A percentile compares a stretch with the other conserved stretches of the same genome.
Conservation (phyloP, 2,888 invertebrate genomes). For the Margaritifera margaritifera region DNA sequence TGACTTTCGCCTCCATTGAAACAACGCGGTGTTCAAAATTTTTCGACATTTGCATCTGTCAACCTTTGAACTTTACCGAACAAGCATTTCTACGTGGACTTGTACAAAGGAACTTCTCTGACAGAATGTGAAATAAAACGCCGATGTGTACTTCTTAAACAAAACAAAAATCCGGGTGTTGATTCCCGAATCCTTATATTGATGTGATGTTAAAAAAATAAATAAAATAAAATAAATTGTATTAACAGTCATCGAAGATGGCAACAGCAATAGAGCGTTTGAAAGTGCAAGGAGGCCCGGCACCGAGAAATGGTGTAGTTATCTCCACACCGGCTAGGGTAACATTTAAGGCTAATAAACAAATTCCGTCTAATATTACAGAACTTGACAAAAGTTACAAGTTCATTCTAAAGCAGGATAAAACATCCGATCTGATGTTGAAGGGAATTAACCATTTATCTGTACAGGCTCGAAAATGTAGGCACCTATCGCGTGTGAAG, state of each 20-base stretch:
- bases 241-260: slow-evolving; percentile 7
- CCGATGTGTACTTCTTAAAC: too few relatives aligned
- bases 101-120: too few relatives aligned
- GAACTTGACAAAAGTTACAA: slow-evolving; percentile 38
- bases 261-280: slow-evolving; percentile 34
- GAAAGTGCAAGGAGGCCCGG: slow-evolving; percentile 41
- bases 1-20: too few relatives aligned
- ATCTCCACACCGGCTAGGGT: slow-evolving; percentile 25
- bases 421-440: slow-evolving; percentile 20
- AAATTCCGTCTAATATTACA: slow-evolving; percentile 5
- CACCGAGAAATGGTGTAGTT: slow-evolving; percentile 28
- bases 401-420: slow-evolving; percentile 34
- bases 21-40: too few relatives aligned
- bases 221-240: too few relatives aligned
- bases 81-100: too few relatives aligned
- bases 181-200: too few relatives aligned
- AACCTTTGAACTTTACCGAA: too few relatives aligned
- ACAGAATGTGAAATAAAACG: too few relatives aligned
- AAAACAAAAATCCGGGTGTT: too few relatives aligned
- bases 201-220: too few relatives aligned
- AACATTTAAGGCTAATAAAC: slow-evolving; percentile 23
- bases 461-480: slow-evolving; percentile 38
- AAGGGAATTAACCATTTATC: slow-evolving; percentile 26
- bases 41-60: too few relatives aligned
- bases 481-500: slow-evolving; percentile 38